Base-by-base conservation (phyloP, 2,113 vertebrate species). In the Aphyosemion australe region DNA sequence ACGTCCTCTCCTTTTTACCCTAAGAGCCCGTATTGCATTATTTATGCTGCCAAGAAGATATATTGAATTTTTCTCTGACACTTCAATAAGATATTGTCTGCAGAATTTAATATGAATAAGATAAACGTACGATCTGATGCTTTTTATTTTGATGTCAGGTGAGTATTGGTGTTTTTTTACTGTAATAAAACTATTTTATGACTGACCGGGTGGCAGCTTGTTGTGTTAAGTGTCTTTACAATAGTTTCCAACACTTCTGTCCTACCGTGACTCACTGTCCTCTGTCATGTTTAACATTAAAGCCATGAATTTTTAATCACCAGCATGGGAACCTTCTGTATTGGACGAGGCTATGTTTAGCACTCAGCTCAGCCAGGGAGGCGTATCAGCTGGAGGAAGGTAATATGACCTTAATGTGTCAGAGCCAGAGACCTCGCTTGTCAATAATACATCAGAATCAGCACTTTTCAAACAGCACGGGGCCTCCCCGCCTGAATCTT, bases 391-490 rank as follows among this genome's bases (percentile, higher is more conserved):
- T 66, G 73, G 51, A 37, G 74, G n/a, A 56, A 65, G 68, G 82
- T 75, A 79, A 80, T 77, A 80, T 91, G 86, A 90, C 92, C 91
- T 92, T 91, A 90, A 88, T 81, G 88, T 88, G 88, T 90, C 89
- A 76, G 80, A 61, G 57, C 75, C 62, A 52, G 46, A 76, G 84
- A 80, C 78, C 83, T 77, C 10, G 57, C 61, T 88, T 79, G 84
- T 87, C 86, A 79, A 87, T 87, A 85, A 68, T 72, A 84, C 85
- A 74, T 80, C 83, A n/a, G 47, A 60, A 84, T 89, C 83, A 86
- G 86, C 88, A 65, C 77, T 88, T 59, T 75, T 57, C 19, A 61
- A 70, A 54, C 61, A 42, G 60, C 53, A 66, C 3, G 18, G 61
- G 21, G 47, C 18, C 67, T 54, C 72, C 48, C 48, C 43, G 43